Conservation (phyloP, 1,140 invertebrate genomes). For the Brachionus asplanchnoidis region DNA sequence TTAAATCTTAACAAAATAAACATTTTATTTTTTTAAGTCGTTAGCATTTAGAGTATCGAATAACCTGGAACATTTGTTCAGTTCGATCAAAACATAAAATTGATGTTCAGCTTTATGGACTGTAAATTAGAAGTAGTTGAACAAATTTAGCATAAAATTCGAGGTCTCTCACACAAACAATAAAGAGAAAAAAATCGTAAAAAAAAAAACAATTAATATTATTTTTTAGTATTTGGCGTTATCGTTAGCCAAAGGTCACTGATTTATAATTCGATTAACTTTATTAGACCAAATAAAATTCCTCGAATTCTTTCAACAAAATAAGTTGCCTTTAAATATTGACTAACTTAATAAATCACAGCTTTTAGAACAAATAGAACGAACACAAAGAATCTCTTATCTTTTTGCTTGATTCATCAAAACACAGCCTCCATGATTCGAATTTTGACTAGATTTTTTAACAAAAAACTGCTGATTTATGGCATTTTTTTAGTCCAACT, state of each 20-base stretch:
- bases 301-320: background rate
- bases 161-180: background rate
- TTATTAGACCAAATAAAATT: background rate
- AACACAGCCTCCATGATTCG: background rate
- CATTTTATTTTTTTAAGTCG: background rate
- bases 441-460: background rate
- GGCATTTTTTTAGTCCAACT: background rate
- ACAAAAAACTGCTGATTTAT: background rate
- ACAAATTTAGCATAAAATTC: constrained; percentile 4
- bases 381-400: background rate
- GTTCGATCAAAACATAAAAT: background rate
- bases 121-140: background rate
- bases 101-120: background rate
- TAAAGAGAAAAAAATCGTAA: background rate
- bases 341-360: background rate
- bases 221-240: background rate
- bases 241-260: constrained; percentile 18
- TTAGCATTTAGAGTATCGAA: background rate
- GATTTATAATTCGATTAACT: constrained; percentile 5
- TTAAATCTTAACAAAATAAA: background rate
- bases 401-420: background rate
- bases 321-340: background rate
- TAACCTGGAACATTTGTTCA: background rate
- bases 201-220: background rate
- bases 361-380: background rate